A percentile compares a stretch with the other conserved stretches of the same genome.
Evolutionary conservation across 2,888 invertebrate species (phyloP).

Genomic region (Caenorhabditis wallacei): DNA sequence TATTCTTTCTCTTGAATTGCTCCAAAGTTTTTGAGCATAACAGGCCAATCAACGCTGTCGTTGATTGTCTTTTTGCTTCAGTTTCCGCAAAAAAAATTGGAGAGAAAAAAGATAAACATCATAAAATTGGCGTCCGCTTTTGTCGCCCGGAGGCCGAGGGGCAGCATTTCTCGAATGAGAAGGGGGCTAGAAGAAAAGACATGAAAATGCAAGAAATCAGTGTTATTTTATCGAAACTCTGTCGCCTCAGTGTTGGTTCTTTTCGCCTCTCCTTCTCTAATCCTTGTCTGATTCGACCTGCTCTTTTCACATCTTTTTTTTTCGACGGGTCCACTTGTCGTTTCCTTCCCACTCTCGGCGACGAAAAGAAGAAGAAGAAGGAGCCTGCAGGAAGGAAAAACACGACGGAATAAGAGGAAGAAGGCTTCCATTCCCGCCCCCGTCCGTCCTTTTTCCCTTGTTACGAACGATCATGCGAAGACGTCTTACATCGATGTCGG

Average conservation of each 20-base stretch:
- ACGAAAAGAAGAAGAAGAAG: slow-evolving; percentile 54
- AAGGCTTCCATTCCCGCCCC: slow-evolving; percentile 59
- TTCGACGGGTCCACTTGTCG: slow-evolving; percentile 60
- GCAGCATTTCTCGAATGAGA: slow-evolving; percentile 9
- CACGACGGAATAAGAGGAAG: slow-evolving; percentile 31
- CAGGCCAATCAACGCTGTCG: slow-evolving; percentile 43
- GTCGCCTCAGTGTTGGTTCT: slow-evolving; percentile 2
- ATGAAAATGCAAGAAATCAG: slow-evolving; percentile 55
- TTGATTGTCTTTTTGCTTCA: slow-evolving; percentile 38
- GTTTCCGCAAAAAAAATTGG: slow-evolving; percentile 18
- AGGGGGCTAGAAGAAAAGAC: slow-evolving; percentile 34
- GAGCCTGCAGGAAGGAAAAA: slow-evolving; percentile 45
- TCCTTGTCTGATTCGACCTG: slow-evolving; percentile 59
- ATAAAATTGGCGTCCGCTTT: slow-evolving; percentile 52
- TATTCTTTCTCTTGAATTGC: not conserved
- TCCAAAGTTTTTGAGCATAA: slow-evolving; percentile 30
- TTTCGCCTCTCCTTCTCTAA: slow-evolving; percentile 52
- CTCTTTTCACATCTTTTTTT: slow-evolving; percentile 41
- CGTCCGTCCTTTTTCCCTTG: slow-evolving; percentile 42
- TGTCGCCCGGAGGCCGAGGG: slow-evolving; percentile 4
- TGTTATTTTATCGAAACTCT: slow-evolving; percentile 61
- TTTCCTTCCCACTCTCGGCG: slow-evolving; percentile 57
- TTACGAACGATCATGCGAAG: slow-evolving; percentile 57
- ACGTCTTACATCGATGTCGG: slow-evolving; percentile 33
- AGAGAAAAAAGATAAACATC: slow-evolving; percentile 53